Base-by-base conservation (phyloP, 1,140 invertebrate species). In the Drosophila saltans region DNA sequence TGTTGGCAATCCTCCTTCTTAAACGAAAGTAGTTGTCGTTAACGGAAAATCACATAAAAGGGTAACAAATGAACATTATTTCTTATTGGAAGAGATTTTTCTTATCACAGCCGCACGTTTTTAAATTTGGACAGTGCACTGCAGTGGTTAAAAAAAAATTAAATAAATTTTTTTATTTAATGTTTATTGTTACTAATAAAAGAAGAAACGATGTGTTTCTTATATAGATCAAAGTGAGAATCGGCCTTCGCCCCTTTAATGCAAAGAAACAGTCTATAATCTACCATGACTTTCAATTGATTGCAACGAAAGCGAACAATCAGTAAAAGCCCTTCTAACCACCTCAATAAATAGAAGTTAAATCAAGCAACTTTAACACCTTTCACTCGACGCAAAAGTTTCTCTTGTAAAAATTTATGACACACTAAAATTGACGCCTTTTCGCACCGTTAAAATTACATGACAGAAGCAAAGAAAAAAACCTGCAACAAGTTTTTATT, bases 401-500 rank as follows among this genome's bases (percentile, higher is more conserved):
- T 52, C 21, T 26, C 45, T 26, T 52, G 45, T 3, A 52, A 52
- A 52, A 52, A 52, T 26, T 52, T 52, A 52, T 26, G 45, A 52
- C 45, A 24, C 45, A 26, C 45, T 52, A 21, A 52, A 52, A 52
- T 52, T 52, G 45, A 52, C 45, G 45, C 8, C 45, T 52, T 52
- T 52, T 21, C 45, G 45, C 45, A 48, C 45, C 21, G 45, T 48
- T 16, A 48, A 21, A 48, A 3, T 48, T 52, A 52, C 24, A 21
- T 40, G 68, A 66, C 77, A 80, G 79, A 73, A 86, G 80, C 67
- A 80, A 73, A 82, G 69, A 61, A 72, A 63, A 79, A 82, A 80
- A 78, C 66, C 66, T 69, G 43, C 56, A 75, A 45, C 58, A 55
- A 30, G 45, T 26, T 52, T 52, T 52, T 52, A 48, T 48, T 48